A percentile compares a stretch with the other conserved stretches of the same genome.
Evolutionary conservation across 1,140 invertebrate genomes (phyloP).

Genomic region (Drosophila micromelanica): DNA sequence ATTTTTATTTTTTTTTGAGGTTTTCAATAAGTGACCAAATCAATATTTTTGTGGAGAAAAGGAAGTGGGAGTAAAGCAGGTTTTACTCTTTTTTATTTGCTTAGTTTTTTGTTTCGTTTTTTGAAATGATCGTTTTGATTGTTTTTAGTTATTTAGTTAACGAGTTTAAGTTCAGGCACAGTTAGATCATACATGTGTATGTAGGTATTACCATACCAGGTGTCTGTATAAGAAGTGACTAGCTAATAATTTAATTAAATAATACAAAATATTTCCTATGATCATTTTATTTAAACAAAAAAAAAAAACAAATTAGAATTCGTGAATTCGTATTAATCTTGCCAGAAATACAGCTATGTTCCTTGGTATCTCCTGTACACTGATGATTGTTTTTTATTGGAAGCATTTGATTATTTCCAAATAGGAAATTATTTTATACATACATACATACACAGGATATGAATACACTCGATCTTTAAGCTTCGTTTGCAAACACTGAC

Average conservation of each 20-base stretch:
- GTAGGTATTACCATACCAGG: constrained; percentile 1
- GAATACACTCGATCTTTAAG: too few species aligned
- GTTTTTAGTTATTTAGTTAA: constrained; percentile 24
- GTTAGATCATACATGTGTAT: constrained; percentile 20
- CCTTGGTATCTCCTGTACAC: constrained; percentile 16
- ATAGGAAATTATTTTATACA: constrained; percentile 16
- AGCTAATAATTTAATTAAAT: not conserved
- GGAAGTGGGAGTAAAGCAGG: too few species aligned
- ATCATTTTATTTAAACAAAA: not conserved
- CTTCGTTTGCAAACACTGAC: not conserved
- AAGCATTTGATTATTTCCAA: constrained; percentile 48
- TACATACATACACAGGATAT: not conserved
- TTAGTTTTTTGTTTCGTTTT: not conserved
- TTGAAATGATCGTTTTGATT: constrained; percentile 12
- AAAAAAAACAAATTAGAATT: not conserved
- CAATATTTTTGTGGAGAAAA: not conserved
- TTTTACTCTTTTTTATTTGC: not conserved
- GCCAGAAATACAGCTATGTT: not conserved
- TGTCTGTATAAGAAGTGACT: constrained; percentile 12
- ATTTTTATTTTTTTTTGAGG: not conserved
- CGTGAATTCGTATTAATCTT: not conserved
- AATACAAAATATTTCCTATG: too few species aligned
- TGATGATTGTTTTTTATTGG: constrained; percentile 62
- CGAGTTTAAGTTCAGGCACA: constrained; percentile 31
- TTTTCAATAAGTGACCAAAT: constrained; percentile 6